Evolutionary conservation across 2,113 vertebrate genomes (phyloP).

Genomic region (Cyrtonyx montezumae): DNA sequence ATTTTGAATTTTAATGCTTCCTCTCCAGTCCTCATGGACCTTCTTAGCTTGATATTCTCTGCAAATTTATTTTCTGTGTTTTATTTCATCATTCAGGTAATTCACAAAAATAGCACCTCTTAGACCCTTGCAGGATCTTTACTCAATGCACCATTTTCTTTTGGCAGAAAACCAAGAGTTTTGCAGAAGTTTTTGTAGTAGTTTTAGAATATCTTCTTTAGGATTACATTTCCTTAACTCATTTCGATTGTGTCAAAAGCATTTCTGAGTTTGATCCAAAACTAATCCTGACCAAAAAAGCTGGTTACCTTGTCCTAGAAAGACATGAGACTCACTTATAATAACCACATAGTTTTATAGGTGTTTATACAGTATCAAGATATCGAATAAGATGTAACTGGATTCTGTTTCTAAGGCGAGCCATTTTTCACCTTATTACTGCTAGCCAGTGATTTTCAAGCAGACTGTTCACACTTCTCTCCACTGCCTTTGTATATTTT

Average conservation of each 20-base stretch:
- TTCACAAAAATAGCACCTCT: conserved; percentile 15
- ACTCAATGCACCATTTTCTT: neutral
- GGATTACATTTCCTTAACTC: conserved; percentile 14
- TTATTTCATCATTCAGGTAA: neutral
- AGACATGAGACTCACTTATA: neutral
- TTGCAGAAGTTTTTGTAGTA: neutral
- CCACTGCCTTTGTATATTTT: conserved; percentile 16
- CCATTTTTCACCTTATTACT: conserved; percentile 18
- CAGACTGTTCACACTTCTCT: neutral
- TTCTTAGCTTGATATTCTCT: conserved; percentile 15
- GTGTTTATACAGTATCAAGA: neutral
- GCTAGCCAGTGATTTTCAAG: neutral
- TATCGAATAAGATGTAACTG: neutral
- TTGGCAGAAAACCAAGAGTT: neutral
- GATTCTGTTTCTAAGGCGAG: conserved; percentile 23
- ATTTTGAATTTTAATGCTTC: neutral
- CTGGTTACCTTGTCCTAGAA: conserved; percentile 37
- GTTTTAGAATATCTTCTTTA: neutral
- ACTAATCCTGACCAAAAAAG: conserved; percentile 17
- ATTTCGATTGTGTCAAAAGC: conserved; percentile 30
- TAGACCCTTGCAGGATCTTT: conserved; percentile 9
- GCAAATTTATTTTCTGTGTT: conserved; percentile 36
- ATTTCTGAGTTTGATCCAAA: conserved; percentile 54
- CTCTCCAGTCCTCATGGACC: neutral
- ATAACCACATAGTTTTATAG: neutral